These are phyloP conservation scores for Hippocampus comes DNA, from an alignment of 2,113 vertebrate genomes.

Conservation along the genomic window DNA sequence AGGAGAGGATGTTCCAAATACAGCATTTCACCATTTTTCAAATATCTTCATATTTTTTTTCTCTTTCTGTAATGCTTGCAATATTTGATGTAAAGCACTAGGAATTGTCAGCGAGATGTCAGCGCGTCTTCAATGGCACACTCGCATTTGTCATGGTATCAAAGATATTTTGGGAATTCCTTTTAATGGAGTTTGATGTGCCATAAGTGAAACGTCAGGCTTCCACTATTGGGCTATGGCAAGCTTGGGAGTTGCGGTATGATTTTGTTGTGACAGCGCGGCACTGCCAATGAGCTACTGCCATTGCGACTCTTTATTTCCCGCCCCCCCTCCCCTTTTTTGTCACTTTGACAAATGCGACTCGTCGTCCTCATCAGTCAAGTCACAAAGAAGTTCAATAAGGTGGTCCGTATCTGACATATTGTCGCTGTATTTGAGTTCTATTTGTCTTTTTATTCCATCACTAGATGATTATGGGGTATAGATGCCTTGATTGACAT, in stretches of 20 bases:
- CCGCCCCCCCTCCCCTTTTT: slow-evolving; percentile 28
- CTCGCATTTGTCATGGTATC: slow-evolving; percentile 36
- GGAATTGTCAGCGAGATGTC: too few species aligned
- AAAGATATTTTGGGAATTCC: slow-evolving; percentile 34
- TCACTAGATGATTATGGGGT: not conserved
- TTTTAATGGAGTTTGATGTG: slow-evolving; percentile 38
- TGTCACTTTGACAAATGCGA: slow-evolving; percentile 42
- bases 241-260: slow-evolving; percentile 21
- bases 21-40: too few species aligned
- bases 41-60: too few species aligned
- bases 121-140: not conserved
- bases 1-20: too few species aligned
- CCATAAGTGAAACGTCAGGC: slow-evolving; percentile 39
- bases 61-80: too few species aligned
- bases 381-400: slow-evolving; percentile 16
- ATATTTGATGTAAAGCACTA: too few species aligned
- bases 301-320: slow-evolving; percentile 34
- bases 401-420: slow-evolving; percentile 6
- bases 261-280: slow-evolving; percentile 35
- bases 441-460: slow-evolving; percentile 12
- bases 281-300: slow-evolving; percentile 36
- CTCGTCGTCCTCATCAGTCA: slow-evolving; percentile 20
- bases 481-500: too few species aligned
- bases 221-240: slow-evolving; percentile 25
- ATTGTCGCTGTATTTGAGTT: slow-evolving; percentile 11